Conservation (phyloP, 2,797 vertebrate genomes). For the Psittacula derbiana region DNA sequence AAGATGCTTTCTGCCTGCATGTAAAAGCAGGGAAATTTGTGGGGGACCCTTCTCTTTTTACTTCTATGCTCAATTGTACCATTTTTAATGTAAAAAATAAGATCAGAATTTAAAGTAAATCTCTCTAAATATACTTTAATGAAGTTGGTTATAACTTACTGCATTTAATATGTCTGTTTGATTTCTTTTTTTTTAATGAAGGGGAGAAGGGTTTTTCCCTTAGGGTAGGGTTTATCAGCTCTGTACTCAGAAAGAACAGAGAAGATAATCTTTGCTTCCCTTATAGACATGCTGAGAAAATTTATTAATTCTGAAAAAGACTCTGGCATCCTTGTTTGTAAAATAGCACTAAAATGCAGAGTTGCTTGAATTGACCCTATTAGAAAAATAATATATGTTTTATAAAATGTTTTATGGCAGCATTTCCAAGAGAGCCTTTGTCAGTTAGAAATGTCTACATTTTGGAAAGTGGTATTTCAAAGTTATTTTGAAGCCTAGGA, state of each 20-base stretch:
- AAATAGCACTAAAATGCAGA: background rate
- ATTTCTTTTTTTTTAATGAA: background rate
- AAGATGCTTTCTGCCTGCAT: conserved; percentile 14
- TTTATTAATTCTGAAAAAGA: background rate
- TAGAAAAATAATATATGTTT: background rate
- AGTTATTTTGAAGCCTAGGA: background rate
- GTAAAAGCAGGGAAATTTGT: background rate
- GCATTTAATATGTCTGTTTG: background rate
- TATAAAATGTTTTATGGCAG: background rate
- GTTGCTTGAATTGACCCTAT: background rate
- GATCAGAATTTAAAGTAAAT: background rate
- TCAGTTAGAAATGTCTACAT: background rate
- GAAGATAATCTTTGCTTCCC: background rate
- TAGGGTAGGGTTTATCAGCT: background rate
- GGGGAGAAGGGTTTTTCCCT: background rate
- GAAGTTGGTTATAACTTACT: background rate
- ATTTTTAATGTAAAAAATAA: background rate
- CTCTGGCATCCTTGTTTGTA: background rate
- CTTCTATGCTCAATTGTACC: background rate
- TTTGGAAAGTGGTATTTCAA: background rate
- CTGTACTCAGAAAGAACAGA: background rate
- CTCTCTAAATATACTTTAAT: background rate
- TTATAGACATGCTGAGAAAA: background rate
- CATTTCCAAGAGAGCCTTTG: background rate
- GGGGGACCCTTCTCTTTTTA: background rate